Percentiles rank a stretch among this genome's conserved stretches.
These are phyloP conservation scores for Ligdia adustata DNA, from an alignment of 2,888 invertebrate genomes.

Conservation along the genomic window DNA sequence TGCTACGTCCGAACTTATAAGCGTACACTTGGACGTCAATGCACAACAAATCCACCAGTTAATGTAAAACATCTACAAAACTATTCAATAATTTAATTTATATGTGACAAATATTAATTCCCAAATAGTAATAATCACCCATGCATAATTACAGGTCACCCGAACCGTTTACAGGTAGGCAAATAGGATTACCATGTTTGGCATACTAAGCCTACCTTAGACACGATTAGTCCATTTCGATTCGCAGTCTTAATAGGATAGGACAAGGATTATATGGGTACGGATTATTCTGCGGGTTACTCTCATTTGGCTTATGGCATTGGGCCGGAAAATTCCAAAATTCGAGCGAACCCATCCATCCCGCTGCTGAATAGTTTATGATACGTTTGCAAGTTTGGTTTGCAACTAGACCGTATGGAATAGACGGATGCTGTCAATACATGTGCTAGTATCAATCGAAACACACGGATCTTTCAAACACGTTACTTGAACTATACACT, in stretches of 20 bases:
- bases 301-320: slow-evolving; percentile 62
- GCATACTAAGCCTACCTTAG: slow-evolving; percentile 46
- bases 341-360: slow-evolving; percentile 40
- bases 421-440: neutral
- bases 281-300: slow-evolving; percentile 37
- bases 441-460: too few relatives aligned
- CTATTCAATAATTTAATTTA: too few relatives aligned
- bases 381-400: slow-evolving; percentile 28
- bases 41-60: too few relatives aligned
- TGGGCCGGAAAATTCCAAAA: slow-evolving; percentile 54
- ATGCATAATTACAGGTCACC: slow-evolving; percentile 3
- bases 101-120: too few relatives aligned
- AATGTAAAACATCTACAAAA: too few relatives aligned
- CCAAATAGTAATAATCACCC: too few relatives aligned
- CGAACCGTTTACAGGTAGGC: slow-evolving; percentile 21
- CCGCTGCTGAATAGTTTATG: slow-evolving; percentile 48
- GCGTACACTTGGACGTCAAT: too few relatives aligned
- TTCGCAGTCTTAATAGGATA: slow-evolving; percentile 47
- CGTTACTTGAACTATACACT: too few relatives aligned
- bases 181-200: slow-evolving; percentile 39
- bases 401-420: slow-evolving; percentile 31
- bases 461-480: too few relatives aligned
- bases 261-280: slow-evolving; percentile 44
- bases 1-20: too few relatives aligned
- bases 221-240: slow-evolving; percentile 57